Evolutionary conservation across 2,113 vertebrate genomes (phyloP), one percentile per base, ranked within the genome.

Genomic region (Spea bombifrons): DNA sequence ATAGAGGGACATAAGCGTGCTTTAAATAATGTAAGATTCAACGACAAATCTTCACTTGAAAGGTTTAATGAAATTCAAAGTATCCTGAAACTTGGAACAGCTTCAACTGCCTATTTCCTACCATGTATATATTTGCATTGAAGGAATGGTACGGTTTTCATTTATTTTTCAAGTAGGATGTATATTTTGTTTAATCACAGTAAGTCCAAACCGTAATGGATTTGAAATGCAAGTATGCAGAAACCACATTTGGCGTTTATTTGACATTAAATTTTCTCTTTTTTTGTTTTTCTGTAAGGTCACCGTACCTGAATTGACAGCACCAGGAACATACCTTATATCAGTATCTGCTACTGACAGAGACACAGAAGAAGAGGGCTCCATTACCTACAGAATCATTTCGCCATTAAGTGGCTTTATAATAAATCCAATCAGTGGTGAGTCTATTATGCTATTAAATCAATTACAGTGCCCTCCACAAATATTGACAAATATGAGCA

Each of bases 341-440:
- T 90, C 90, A 0, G 85, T 98, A 59, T 89, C 86, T n/a, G 94
- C 96, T 61, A 87, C 81, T 0, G 96, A 97, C 47, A 88, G 75
- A 80, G 95, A 96, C 83, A 86, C 90, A 0, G 92, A 89, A 46
- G 83, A 81, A 61, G 93, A 91, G 30, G 90, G 91, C 61, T 84
- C 88, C 43, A 79, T 98, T 87, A 90, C 87, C 66, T 98, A 97
- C 84, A 92, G 89, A 84, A 93, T 97, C 44, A 84, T 96, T 9
- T 90, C 93, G 12, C 88, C 92, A 66, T 80, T 86, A 52, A 85
- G 89, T 73, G 90, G 88, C 46, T 96, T 97, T 82, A 88, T 89
- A 76, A 92, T 99, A 67, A 88, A 92, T 83, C 83, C 86, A 57
- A 72, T 86, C 75, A 95, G 92, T 81, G 96, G 96, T 98, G 88